phyloP scores from a whole-genome alignment of 2,797 vertebrate genomes.

The Betta splendens region DNA sequence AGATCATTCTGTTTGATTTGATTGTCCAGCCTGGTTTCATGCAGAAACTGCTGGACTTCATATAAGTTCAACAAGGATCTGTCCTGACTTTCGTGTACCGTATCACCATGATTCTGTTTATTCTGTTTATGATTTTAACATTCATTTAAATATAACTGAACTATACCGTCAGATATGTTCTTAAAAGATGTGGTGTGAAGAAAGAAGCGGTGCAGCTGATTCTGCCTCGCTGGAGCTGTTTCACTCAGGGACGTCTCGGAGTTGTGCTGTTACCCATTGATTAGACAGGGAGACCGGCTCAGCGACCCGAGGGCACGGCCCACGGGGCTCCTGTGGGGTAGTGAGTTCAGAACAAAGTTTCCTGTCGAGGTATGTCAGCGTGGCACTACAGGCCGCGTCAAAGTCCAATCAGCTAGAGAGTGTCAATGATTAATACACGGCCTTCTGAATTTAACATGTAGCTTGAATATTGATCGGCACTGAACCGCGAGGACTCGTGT shows the following conservation, averaged over 20 bases:
- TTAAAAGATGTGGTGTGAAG: no score
- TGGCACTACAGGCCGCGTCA: conserved; percentile 17
- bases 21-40: no score
- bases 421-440: conserved; percentile 44
- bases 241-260: not conserved
- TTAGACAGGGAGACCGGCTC: conserved; percentile 19
- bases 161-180: no score
- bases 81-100: not conserved
- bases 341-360: conserved; percentile 40
- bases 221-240: not conserved
- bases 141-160: no score
- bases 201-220: no score
- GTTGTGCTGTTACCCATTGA: conserved; percentile 18
- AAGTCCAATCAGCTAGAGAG: conserved; percentile 28
- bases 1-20: conserved; percentile 19
- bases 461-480: conserved; percentile 42
- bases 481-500: conserved; percentile 15
- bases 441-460: conserved; percentile 33
- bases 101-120: not conserved
- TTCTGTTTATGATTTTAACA: no score
- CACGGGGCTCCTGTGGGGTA: conserved; percentile 8
- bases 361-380: conserved; percentile 36
- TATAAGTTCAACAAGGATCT: no score
- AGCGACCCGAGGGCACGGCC: conserved; percentile 5
- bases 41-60: no score